phyloP scores from a whole-genome alignment of 2,113 vertebrate genomes.

The Sinocyclocheilus maitianheensis region DNA sequence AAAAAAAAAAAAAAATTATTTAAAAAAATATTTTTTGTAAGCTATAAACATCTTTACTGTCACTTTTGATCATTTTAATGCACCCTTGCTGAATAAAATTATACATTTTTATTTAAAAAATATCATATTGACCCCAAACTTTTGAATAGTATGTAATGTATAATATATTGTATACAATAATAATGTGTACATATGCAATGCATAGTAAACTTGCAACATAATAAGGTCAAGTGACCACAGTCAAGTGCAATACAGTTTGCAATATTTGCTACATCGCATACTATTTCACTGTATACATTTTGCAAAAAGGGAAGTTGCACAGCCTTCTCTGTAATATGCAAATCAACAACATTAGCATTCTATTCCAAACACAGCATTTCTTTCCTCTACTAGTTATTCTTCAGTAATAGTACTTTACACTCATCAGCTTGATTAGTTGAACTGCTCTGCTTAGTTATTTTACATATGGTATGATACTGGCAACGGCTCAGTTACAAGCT shows the following conservation, averaged over 20 bases:
- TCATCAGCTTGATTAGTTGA: neutral
- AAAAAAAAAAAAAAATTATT: too few species aligned
- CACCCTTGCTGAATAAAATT: too few species aligned
- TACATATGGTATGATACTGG: neutral
- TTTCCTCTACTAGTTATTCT: neutral
- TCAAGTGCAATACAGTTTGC: neutral
- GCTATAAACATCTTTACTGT: too few species aligned
- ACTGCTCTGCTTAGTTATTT: conserved; percentile 19
- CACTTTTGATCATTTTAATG: too few species aligned
- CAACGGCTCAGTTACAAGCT: conserved; percentile 4
- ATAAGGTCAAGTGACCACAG: neutral
- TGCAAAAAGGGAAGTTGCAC: neutral
- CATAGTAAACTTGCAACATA: too few species aligned
- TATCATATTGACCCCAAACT: too few species aligned
- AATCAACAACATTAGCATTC: neutral
- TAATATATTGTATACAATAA: too few species aligned
- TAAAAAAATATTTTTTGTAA: too few species aligned
- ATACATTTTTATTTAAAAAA: too few species aligned
- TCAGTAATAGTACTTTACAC: neutral
- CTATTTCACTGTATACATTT: neutral
- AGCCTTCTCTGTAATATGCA: neutral
- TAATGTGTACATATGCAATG: too few species aligned
- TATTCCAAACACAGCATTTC: neutral
- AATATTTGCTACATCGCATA: neutral
- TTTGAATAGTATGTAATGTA: too few species aligned